Evolutionary conservation across 2,797 vertebrate species (phyloP), one percentile per base, ranked within the genome.

Genomic region (Meda fulgida): DNA sequence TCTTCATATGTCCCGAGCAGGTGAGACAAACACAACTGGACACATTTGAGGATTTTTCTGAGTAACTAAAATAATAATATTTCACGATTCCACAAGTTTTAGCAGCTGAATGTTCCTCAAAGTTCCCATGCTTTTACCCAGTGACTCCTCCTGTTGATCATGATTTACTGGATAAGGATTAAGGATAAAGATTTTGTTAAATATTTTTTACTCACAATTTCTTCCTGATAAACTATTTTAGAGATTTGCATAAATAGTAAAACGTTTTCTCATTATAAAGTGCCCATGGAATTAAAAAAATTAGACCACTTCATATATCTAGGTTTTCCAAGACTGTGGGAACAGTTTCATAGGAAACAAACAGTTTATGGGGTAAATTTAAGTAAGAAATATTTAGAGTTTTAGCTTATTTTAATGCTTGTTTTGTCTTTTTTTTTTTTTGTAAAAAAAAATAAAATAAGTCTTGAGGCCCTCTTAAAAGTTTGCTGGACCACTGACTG

Each of bases 1-100:
- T 75, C 94, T 99, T 88, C 95, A 93, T 89, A 94, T 96, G 83
- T 97, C 97, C 89, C 95, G 96, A 91, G 87, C 95, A 94, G 97
- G 98, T 99, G 92, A 93, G 93, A 72, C 40, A n/a, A 65, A 31
- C 29, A 67, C 34, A 19, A 3, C 21, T 48, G 34, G 4, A 60
- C 38, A 34, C 26, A 23, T 6, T 43, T 31, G 21, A 43, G 67
- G 6, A 21, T 34, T 63, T 31, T 72, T 70, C 16, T 43, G 46
- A 73, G n/a, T 26, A 29, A 72, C 26, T 29, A 31, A 31, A 51
- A 31, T 51, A 0, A 48, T 10, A 31, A 6, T 5, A 46, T 2
- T 71, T 43, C 23, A 14, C 11, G 5, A 26, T 26, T 26, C 14
- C 1, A 26, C 26, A 16, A 29, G 5, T 29, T 29, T 63, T 63